phyloP scores from a whole-genome alignment of 2,797 vertebrate species.

The Tauraco hartlaubi region DNA sequence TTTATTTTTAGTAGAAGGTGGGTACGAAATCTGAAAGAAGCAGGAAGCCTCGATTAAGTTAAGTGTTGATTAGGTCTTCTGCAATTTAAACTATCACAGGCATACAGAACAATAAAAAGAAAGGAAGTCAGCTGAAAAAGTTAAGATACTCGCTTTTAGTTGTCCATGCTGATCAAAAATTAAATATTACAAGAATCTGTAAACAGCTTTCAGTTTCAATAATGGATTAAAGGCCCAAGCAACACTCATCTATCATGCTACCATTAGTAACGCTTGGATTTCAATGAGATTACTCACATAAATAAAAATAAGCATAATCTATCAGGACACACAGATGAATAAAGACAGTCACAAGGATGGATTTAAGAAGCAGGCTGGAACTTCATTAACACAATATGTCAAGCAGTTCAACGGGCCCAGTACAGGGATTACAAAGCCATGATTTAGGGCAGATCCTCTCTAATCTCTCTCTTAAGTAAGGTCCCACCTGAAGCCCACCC shows the following conservation, averaged over 20 bases:
- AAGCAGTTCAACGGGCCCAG: constrained; percentile 22
- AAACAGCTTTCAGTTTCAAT: constrained; percentile 31
- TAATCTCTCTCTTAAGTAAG: not conserved
- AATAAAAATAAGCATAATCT: constrained; percentile 54
- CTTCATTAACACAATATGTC: constrained; percentile 62
- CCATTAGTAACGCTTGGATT: constrained; percentile 16
- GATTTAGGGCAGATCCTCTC: not conserved
- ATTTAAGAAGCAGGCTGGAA: constrained; percentile 59
- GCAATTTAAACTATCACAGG: constrained; percentile 16
- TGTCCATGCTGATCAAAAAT: not conserved
- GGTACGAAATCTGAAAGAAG: constrained; percentile 26
- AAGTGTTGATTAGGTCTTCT: constrained; percentile 7
- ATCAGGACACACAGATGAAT: constrained; percentile 50
- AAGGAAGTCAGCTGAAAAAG: constrained; percentile 5
- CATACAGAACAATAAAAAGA: not conserved
- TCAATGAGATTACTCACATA: constrained; percentile 30
- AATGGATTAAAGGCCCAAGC: not conserved
- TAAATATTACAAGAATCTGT: not conserved
- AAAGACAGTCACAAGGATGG: constrained; percentile 62
- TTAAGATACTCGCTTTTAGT: not conserved
- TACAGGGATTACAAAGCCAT: constrained; percentile 10
- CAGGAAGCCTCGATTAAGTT: constrained; percentile 38
- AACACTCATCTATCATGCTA: constrained; percentile 6
- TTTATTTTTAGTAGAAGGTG: constrained; percentile 50
- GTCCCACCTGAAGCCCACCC: not conserved